Percentiles rank a stretch among this genome's conserved stretches.
phyloP scores from a whole-genome alignment of 2,113 vertebrate species.

The Atherinomorus stipes region DNA sequence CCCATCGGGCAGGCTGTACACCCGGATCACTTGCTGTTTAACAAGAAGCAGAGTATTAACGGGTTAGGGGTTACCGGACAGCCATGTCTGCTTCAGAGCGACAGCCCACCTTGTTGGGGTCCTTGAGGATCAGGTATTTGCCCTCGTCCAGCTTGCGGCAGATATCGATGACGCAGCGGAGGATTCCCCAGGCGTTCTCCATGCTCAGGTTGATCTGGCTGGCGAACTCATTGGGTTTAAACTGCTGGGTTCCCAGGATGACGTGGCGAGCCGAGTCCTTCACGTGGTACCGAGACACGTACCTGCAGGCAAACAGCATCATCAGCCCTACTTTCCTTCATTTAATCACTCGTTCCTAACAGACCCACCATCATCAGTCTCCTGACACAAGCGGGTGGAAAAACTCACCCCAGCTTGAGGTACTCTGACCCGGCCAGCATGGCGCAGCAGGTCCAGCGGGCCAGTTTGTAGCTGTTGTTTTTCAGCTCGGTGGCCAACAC shows the following conservation, averaged over 20 bases:
- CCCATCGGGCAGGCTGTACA: slow-evolving; percentile 97
- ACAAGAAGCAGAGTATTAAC: not conserved
- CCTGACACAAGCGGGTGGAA: too few species aligned
- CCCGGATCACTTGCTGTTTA: slow-evolving; percentile 93
- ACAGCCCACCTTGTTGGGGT: slow-evolving; percentile 93
- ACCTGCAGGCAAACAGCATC: slow-evolving; percentile 75
- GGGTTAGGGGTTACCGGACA: too few species aligned
- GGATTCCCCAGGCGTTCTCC: slow-evolving; percentile 98
- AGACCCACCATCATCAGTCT: too few species aligned
- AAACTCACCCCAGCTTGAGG: slow-evolving; percentile 95
- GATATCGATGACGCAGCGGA: slow-evolving; percentile 97
- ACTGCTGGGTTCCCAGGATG: slow-evolving; percentile 97
- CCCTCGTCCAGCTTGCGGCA: slow-evolving; percentile 99
- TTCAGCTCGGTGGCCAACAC: slow-evolving; percentile 98
- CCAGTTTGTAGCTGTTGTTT: slow-evolving; percentile 99
- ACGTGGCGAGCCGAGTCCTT: slow-evolving; percentile 97
- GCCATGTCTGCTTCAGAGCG: not conserved
- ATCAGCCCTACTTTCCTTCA: not conserved
- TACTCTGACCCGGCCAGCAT: slow-evolving; percentile 97
- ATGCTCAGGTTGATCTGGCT: slow-evolving; percentile 99
- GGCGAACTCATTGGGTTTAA: slow-evolving; percentile 99
- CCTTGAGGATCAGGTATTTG: slow-evolving; percentile 99
- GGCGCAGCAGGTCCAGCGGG: slow-evolving; percentile 97
- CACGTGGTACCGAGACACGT: slow-evolving; percentile 96
- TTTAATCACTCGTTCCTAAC: too few species aligned